phyloP scores from a whole-genome alignment of 2,797 vertebrate genomes.

The Sorex maritimensis region DNA sequence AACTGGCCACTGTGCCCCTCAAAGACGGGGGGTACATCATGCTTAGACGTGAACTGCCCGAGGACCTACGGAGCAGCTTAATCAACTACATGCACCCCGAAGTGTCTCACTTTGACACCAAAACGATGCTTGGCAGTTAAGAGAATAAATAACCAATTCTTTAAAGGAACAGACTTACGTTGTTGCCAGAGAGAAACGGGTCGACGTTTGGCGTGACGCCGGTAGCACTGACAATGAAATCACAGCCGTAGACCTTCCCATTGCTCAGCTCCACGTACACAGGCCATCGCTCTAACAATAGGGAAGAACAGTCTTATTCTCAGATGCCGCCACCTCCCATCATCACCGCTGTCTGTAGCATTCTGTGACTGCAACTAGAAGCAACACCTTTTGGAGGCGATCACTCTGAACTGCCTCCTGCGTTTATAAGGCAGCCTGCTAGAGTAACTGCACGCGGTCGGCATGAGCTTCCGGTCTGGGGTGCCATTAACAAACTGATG shows the following conservation, averaged over 20 bases:
- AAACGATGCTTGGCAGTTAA: background rate
- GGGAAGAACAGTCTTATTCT: conserved; percentile 63
- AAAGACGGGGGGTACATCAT: background rate
- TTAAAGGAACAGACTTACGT: conserved; percentile 88
- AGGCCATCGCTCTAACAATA: conserved; percentile 93
- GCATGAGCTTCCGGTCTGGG: background rate
- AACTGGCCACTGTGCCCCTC: background rate
- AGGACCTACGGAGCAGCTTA: background rate
- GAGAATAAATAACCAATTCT: conserved; percentile 41
- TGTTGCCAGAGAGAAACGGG: conserved; percentile 95
- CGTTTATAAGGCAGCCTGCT: too few relatives aligned
- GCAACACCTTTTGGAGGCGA: too few relatives aligned
- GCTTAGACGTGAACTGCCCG: background rate
- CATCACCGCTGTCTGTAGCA: background rate
- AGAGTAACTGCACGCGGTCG: background rate
- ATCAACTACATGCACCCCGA: background rate
- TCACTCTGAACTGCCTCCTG: too few relatives aligned
- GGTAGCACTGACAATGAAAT: conserved; percentile 97
- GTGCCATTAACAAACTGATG: background rate
- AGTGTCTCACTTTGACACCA: background rate
- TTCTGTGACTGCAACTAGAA: background rate
- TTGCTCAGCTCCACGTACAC: conserved; percentile 95
- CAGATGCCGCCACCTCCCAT: conserved; percentile 31
- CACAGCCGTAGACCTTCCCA: conserved; percentile 95
- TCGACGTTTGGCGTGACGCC: conserved; percentile 95